phyloP scores from a whole-genome alignment of 2,797 vertebrate species.

The Mus caroli region DNA sequence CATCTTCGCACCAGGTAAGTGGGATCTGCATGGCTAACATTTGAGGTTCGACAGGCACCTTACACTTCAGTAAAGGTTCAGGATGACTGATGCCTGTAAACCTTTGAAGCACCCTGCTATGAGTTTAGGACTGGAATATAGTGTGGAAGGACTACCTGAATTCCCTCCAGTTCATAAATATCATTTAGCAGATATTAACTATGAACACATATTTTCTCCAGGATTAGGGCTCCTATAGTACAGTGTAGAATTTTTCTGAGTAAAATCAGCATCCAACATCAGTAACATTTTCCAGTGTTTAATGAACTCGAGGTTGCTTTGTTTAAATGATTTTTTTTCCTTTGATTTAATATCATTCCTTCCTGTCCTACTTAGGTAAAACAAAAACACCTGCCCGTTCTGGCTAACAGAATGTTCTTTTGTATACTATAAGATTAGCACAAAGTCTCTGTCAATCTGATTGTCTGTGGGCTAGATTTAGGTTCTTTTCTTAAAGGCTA shows the following conservation, averaged over 20 bases:
- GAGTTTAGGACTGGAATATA: not conserved
- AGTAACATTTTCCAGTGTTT: constrained; percentile 57
- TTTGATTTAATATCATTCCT: constrained; percentile 54
- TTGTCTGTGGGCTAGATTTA: constrained; percentile 28
- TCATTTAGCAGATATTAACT: constrained; percentile 53
- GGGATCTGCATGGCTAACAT: not conserved
- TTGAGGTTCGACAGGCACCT: not conserved
- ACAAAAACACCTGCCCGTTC: constrained; percentile 63
- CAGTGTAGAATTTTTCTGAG: not conserved
- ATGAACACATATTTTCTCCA: not conserved
- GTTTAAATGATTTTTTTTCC: constrained; percentile 46
- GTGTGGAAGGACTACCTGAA: not conserved
- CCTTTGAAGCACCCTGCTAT: constrained; percentile 36
- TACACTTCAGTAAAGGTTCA: constrained; percentile 8
- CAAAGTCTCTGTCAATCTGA: constrained; percentile 57
- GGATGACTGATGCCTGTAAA: not conserved
- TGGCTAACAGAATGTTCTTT: constrained; percentile 21
- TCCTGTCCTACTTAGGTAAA: constrained; percentile 53
- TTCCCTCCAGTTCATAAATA: constrained; percentile 43
- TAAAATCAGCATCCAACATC: constrained; percentile 8
- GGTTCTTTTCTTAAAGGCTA: constrained; percentile 23
- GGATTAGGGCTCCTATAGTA: not conserved
- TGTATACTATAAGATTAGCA: constrained; percentile 51
- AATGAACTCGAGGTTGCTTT: constrained; percentile 9
- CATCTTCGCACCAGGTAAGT: not conserved